Percentiles rank a stretch among this genome's conserved stretches.
Conservation (phyloP, 2,888 invertebrate species). For the Phyto melanocephala region DNA sequence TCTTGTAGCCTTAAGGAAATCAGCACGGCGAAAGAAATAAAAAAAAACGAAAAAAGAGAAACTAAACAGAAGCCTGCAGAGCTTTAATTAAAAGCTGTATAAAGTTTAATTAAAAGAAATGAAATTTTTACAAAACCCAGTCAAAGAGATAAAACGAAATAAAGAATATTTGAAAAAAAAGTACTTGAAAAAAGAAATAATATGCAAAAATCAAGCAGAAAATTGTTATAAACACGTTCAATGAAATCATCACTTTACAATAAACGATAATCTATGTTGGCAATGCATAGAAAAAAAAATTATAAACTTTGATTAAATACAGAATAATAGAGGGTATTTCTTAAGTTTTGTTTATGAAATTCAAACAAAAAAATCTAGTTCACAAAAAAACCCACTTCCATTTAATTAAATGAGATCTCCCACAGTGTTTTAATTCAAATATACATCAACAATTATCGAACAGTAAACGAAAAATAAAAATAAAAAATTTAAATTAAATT, state of each 20-base stretch:
- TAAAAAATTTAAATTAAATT: not conserved
- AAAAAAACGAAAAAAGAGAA: constrained; percentile 5
- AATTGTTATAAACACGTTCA: constrained; percentile 30
- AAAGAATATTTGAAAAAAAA: not conserved
- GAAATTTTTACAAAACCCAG: constrained; percentile 24
- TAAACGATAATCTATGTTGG: not conserved
- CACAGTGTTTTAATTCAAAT: constrained; percentile 69
- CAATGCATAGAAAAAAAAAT: not conserved
- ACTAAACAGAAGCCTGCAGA: constrained; percentile 72
- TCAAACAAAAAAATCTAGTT: not conserved
- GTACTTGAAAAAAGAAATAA: not conserved
- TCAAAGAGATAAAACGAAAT: too few relatives aligned
- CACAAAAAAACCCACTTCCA: constrained; percentile 51
- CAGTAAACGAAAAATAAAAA: not conserved
- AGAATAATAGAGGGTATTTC: not conserved
- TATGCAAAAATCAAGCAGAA: constrained; percentile 40
- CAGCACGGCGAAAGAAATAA: not conserved
- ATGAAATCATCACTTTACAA: constrained; percentile 43
- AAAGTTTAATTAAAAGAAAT: constrained; percentile 75
- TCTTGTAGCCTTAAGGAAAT: constrained; percentile 44
- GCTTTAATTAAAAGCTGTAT: constrained; percentile 76
- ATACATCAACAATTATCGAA: constrained; percentile 69
- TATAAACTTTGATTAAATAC: not conserved
- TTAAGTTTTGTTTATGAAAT: not conserved
- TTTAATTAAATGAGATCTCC: constrained; percentile 77